These are phyloP conservation scores for Mungos mungo DNA, from an alignment of 2,113 vertebrate genomes.

Conservation along the genomic window DNA sequence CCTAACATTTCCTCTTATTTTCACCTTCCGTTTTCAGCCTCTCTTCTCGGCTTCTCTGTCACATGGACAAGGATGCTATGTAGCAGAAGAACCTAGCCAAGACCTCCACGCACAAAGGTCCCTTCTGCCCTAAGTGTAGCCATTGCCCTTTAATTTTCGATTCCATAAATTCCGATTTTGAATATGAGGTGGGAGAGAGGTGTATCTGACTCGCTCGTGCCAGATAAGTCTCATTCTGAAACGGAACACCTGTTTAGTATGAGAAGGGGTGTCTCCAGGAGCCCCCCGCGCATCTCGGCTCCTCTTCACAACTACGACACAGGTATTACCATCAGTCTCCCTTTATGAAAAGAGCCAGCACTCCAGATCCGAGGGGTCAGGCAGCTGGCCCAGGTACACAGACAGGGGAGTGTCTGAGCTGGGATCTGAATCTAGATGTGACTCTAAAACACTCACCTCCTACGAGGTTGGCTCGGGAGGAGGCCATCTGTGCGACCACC, in stretches of 20 bases:
- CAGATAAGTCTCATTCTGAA: background rate
- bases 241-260: background rate
- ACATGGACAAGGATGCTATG: background rate
- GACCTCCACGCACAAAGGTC: background rate
- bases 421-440: background rate
- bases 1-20: background rate
- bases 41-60: background rate
- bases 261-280: background rate
- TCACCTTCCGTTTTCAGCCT: background rate
- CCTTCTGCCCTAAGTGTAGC: background rate
- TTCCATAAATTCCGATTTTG: conserved; percentile 30
- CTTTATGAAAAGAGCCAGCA: background rate
- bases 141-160: background rate
- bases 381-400: background rate
- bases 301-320: background rate
- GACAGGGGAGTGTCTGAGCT: background rate
- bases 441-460: background rate
- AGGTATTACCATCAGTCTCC: background rate
- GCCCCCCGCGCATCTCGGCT: background rate
- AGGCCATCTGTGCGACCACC: background rate
- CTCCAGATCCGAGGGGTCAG: background rate
- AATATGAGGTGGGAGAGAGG: background rate
- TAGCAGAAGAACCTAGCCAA: background rate
- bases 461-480: background rate
- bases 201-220: background rate